A percentile compares a stretch with the other conserved stretches of the same genome.
Evolutionary conservation across 2,113 vertebrate species (phyloP).

Genomic region (Cranoglanis bouderius): DNA sequence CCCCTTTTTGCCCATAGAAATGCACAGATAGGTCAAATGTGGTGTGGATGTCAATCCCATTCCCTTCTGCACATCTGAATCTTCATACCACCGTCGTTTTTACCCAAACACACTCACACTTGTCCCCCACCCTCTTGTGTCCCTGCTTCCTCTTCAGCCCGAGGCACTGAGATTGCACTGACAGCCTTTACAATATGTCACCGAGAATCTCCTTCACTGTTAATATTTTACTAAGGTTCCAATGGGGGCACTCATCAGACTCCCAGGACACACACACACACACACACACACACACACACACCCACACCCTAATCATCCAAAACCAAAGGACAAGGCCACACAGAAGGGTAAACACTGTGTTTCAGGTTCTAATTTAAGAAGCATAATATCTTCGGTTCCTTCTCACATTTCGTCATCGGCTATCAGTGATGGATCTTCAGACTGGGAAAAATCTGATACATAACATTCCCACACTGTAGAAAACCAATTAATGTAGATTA

Average conservation of each 20-base stretch:
- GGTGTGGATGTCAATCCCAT: constrained; percentile 78
- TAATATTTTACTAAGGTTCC: constrained; percentile 84
- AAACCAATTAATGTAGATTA: background rate
- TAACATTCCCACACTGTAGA: background rate
- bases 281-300: constrained; percentile 56
- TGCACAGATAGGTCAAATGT: constrained; percentile 70
- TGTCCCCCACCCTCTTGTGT: constrained; percentile 49
- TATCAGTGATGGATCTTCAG: background rate
- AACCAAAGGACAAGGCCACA: constrained; percentile 60
- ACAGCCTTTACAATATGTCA: constrained; percentile 75
- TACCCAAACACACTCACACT: constrained; percentile 36
- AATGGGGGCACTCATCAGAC: constrained; percentile 67
- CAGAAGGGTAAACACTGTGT: constrained; percentile 67
- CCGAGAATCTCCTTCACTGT: constrained; percentile 77
- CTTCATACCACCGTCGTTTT: constrained; percentile 63
- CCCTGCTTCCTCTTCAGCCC: constrained; percentile 66
- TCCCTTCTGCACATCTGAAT: constrained; percentile 77
- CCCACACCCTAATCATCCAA: background rate
- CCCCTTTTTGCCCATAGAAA: constrained; percentile 62
- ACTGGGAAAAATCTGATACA: background rate
- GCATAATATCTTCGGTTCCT: background rate
- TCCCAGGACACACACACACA: constrained; percentile 59
- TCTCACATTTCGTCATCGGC: background rate
- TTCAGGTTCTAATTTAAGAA: background rate
- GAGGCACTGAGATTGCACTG: constrained; percentile 75